Evolutionary conservation across 2,113 vertebrate species (phyloP).

Genomic region (Paramormyrops kingsleyae): DNA sequence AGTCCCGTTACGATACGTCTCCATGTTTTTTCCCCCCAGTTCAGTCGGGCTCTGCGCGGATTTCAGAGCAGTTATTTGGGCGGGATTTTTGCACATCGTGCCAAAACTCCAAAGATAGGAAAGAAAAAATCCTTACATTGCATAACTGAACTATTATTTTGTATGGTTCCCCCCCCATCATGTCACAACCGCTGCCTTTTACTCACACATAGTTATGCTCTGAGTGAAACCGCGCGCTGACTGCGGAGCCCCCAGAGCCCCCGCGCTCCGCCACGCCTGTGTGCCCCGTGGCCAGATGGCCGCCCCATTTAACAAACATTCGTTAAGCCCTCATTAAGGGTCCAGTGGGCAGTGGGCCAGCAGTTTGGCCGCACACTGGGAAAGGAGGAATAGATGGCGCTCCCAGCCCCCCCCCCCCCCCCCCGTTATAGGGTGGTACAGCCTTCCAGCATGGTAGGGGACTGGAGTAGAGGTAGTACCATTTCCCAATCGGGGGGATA

Average conservation of each 20-base stretch:
- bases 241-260: not conserved
- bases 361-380: not conserved
- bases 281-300: not conserved
- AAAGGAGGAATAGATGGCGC: not conserved
- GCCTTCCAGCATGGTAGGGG: not conserved
- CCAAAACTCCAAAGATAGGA: not conserved
- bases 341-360: not conserved
- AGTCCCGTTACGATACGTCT: not conserved
- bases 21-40: not conserved
- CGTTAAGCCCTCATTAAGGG: not conserved
- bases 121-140: not conserved
- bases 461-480: not conserved
- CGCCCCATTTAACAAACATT: not conserved
- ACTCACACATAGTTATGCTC: not conserved
- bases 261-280: not conserved
- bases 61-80: not conserved
- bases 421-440: not conserved
- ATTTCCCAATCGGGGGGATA: not conserved
- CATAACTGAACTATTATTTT: not conserved
- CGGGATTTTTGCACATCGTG: not conserved
- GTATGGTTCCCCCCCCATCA: not conserved
- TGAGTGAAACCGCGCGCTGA: not conserved
- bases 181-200: not conserved
- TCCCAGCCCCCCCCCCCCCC: not conserved
- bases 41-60: not conserved